Conservation (phyloP, 2,797 vertebrate genomes). For the Hylomyscus alleni region DNA sequence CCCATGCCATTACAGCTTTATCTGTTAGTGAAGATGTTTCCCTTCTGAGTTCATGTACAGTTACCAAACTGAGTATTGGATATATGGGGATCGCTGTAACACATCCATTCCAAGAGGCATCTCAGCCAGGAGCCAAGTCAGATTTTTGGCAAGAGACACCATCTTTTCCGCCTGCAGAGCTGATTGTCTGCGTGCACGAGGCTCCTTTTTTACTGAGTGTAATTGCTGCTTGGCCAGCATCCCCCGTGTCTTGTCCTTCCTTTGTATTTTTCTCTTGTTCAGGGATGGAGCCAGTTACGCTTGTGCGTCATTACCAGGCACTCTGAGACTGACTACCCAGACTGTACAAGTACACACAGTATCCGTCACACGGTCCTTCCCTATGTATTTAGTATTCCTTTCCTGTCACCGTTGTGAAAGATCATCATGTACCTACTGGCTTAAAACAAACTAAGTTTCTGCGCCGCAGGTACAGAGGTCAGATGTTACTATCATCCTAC, state of each 20-base stretch:
- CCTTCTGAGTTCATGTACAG: neutral
- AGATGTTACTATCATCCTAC: neutral
- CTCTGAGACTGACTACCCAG: neutral
- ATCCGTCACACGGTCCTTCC: neutral
- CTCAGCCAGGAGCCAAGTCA: neutral
- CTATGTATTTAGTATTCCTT: neutral
- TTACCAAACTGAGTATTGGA: conserved; percentile 51
- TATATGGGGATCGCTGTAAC: neutral
- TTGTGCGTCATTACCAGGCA: accelerated
- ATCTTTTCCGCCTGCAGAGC: conserved; percentile 1
- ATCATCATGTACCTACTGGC: neutral
- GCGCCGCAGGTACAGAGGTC: neutral
- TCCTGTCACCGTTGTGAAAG: neutral
- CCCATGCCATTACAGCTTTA: conserved; percentile 17
- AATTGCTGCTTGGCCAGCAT: neutral
- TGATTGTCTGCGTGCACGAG: neutral
- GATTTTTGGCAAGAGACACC: conserved; percentile 43
- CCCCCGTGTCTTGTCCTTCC: neutral
- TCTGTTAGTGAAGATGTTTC: conserved; percentile 47
- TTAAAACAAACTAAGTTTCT: neutral
- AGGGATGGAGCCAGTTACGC: neutral
- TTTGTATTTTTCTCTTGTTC: neutral
- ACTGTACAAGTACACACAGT: accelerated
- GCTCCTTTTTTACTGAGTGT: neutral
- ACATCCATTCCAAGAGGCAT: neutral